Evolutionary conservation across 2,888 invertebrate genomes (phyloP), one percentile per base, ranked within the genome.

Genomic region (Branchipolynoe longqiensis): DNA sequence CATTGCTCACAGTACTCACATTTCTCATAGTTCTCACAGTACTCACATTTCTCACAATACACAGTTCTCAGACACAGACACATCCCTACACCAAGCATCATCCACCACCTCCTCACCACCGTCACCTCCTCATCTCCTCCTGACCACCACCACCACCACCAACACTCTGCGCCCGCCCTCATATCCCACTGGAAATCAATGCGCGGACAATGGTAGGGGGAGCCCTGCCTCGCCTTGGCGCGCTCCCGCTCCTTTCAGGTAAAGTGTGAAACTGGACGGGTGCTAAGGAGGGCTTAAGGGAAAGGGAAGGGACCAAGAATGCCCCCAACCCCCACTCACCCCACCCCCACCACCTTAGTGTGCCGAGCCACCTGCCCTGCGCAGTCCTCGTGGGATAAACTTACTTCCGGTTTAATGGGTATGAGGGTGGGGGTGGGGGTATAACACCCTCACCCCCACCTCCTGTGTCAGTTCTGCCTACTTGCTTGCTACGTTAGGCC

Each of bases 251-350:
- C n/a, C n/a, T n/a, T 18, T 38, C 36, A 1, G 69, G 12, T 36
- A 69, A 69, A 36, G 36, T 69, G 69, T 18, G 69, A 69, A n/a
- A 69, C 69, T 69, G 69, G 14, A 28, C 62, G 31, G n/a, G 36
- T 38, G 69, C 18, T 69, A 69, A 69, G 69, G n/a, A 33, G 38
- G 38, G 69, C 36, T 33, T 38, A 33, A 14, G 18, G 62, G n/a
- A 69, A 31, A 38, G 69, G 14, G 38, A 38, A 4, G 69, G 36
- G 18, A n/a, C 38, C 69, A 38, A 69, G 69, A 38, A 38, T 69
- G 38, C 14, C 69, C 38, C 48, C 48, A 12, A 8, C 8, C 18
- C 8, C 48, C 8, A 12, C 8, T 48, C 8, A 18, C 8, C 8
- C 48, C 8, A 18, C 8, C 48, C 8, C 8, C 48, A 48, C 48